Conservation (phyloP, 2,888 invertebrate genomes). For the Scrobipalpa costella region DNA sequence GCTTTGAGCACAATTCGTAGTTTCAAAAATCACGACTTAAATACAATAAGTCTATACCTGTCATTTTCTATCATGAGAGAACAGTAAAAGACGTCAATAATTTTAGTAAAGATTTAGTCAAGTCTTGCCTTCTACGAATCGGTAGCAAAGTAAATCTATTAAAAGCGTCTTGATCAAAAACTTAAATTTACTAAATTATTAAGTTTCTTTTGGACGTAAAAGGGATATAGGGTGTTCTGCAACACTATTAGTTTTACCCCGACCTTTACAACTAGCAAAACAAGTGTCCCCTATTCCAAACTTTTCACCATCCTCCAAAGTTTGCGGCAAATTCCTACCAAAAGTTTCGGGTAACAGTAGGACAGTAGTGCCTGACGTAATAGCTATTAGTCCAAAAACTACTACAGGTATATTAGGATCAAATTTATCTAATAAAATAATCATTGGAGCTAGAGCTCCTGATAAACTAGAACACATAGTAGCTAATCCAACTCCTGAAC, state of each 20-base stretch:
- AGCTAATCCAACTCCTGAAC: slow-evolving; percentile 91
- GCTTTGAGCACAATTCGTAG: too few relatives aligned
- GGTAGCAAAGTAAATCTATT: too few relatives aligned
- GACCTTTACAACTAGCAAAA: slow-evolving; percentile 75
- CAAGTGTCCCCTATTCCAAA: slow-evolving; percentile 93
- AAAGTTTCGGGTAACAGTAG: slow-evolving; percentile 90
- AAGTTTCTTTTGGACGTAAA: neutral
- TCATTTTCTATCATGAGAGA: too few relatives aligned
- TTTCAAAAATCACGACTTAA: too few relatives aligned
- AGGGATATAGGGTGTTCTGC: neutral
- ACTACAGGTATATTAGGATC: slow-evolving; percentile 89
- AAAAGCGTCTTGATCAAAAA: too few relatives aligned
- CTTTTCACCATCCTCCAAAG: slow-evolving; percentile 90
- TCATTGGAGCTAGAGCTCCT: slow-evolving; percentile 89
- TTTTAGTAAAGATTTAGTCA: too few relatives aligned
- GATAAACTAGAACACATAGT: slow-evolving; percentile 93
- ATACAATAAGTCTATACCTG: too few relatives aligned
- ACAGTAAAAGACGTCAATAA: too few relatives aligned
- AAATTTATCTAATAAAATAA: slow-evolving; percentile 88
- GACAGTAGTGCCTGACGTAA: slow-evolving; percentile 87
- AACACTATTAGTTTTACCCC: neutral
- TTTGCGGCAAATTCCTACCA: slow-evolving; percentile 90
- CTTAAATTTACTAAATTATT: neutral
- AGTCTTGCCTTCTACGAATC: too few relatives aligned
- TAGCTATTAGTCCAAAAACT: slow-evolving; percentile 87